These are phyloP conservation scores for Zaprionus capensis DNA, from an alignment of 1,140 invertebrate species.

Conservation along the genomic window DNA sequence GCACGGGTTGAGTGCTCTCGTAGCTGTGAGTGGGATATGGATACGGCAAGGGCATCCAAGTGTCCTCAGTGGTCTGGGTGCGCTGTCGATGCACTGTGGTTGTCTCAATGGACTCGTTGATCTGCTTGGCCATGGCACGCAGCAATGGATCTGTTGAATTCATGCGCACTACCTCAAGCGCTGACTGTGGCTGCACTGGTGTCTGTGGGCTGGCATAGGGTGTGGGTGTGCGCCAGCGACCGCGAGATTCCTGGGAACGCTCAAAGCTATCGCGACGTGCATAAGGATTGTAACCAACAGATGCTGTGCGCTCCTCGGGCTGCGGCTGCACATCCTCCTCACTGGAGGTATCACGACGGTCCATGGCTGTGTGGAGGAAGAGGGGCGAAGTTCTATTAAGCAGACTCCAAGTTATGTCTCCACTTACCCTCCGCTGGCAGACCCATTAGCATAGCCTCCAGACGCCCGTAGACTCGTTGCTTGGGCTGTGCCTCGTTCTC, in stretches of 20 bases:
- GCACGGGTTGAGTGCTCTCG: constrained; percentile 59
- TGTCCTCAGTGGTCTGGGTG: constrained; percentile 51
- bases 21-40: constrained; percentile 56
- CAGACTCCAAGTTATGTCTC: background rate
- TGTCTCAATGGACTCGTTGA: constrained; percentile 66
- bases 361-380: constrained; percentile 21
- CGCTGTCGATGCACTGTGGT: constrained; percentile 31
- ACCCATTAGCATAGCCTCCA: constrained; percentile 73
- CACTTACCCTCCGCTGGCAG: constrained; percentile 59
- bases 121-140: constrained; percentile 58
- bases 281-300: constrained; percentile 42
- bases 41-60: constrained; percentile 68
- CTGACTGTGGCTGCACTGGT: background rate
- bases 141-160: constrained; percentile 56
- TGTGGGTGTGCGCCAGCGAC: constrained; percentile 47
- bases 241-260: constrained; percentile 45
- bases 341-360: constrained; percentile 36
- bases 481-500: constrained; percentile 35
- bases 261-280: constrained; percentile 52
- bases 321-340: constrained; percentile 35
- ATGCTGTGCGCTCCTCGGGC: constrained; percentile 28
- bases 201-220: background rate
- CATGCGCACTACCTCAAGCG: constrained; percentile 35
- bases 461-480: constrained; percentile 55
- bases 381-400: background rate